Evolutionary conservation across 1,140 invertebrate genomes (phyloP), one percentile per base, ranked within the genome.

Genomic region (Drosophila chauvacae): DNA sequence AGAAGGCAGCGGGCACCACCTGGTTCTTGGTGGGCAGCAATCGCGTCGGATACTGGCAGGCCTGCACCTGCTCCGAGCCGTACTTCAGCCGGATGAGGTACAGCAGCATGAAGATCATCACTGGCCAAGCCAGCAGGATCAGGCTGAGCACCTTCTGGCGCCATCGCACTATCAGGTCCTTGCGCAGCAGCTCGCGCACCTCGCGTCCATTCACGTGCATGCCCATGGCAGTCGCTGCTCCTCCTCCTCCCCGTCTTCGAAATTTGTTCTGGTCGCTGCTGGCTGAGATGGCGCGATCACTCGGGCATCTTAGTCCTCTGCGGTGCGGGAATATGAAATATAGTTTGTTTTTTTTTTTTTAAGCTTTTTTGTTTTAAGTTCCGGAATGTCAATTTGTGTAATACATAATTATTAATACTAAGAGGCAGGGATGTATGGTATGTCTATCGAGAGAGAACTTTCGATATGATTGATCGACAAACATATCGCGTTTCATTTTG

Each of bases 1-100:
- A 95, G 81, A 95, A 95, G 23, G 95, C 93, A 78, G 95, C 95
- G 2, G 94, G 94, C 16, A 95, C 76, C 28, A 95, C 85, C 5
- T 95, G 95, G 68, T 94, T 93, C 58, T 93, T 94, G 80, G 86
- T 94, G 93, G 78, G 95, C 87, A 96, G 91, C 45, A 94, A 93
- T 14, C 95, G 93, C 6, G 95, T 94, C 6, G 94, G 93, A 85
- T 95, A 96, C 84, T 95, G 94, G 91, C 92, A 92, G 9, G 91
- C 85, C 2, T 65, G 70, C n/a, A 92, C 58, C 7, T 77, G 48
- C 30, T 84, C 70, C 0, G 92, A 81, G 23, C 79, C 82, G 33
- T 90, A 93, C 47, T 88, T 90, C 20, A 91, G 60, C 5, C 92
- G 86, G 30, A 93, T 91, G 7, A 91, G 56, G 51, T 93, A 92